phyloP scores from a whole-genome alignment of 2,113 vertebrate species.

The Nothobranchius kuhntae region DNA sequence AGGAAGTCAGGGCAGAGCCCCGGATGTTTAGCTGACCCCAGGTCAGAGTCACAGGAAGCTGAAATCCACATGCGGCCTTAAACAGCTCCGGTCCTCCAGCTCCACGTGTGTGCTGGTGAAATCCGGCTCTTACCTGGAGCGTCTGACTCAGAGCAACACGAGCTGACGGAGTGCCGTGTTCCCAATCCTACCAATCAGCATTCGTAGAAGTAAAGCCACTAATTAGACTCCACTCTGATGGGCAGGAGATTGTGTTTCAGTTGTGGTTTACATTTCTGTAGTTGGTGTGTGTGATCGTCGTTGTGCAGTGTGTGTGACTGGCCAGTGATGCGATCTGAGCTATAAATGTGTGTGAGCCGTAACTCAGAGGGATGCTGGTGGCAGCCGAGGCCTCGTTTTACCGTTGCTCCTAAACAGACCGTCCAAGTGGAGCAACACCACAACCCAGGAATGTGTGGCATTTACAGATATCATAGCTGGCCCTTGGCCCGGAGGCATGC shows the following conservation, averaged over 20 bases:
- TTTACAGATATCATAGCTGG: neutral
- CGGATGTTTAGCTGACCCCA: neutral
- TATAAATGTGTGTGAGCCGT: constrained; percentile 59
- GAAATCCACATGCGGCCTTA: neutral
- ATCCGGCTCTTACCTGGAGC: no score
- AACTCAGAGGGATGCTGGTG: constrained; percentile 33
- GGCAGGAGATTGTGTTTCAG: constrained; percentile 44
- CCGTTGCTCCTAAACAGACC: constrained; percentile 10
- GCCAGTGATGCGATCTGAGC: constrained; percentile 46
- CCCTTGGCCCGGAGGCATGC: no score
- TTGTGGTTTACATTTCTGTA: constrained; percentile 22
- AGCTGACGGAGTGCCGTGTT: no score
- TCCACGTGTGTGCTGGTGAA: no score
- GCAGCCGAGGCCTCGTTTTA: constrained; percentile 44
- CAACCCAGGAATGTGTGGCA: neutral
- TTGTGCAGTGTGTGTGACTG: neutral
- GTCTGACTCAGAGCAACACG: no score
- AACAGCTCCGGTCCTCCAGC: neutral
- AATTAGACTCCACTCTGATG: constrained; percentile 40
- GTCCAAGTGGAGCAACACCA: neutral
- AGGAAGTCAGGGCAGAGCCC: neutral
- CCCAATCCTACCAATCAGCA: no score
- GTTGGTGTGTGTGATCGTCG: constrained; percentile 29
- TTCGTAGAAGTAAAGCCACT: constrained; percentile 36
- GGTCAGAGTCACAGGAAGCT: neutral